A percentile compares a stretch with the other conserved stretches of the same genome.
phyloP scores from a whole-genome alignment of 1,140 invertebrate species.

The Ctenoplectra terminalis region DNA sequence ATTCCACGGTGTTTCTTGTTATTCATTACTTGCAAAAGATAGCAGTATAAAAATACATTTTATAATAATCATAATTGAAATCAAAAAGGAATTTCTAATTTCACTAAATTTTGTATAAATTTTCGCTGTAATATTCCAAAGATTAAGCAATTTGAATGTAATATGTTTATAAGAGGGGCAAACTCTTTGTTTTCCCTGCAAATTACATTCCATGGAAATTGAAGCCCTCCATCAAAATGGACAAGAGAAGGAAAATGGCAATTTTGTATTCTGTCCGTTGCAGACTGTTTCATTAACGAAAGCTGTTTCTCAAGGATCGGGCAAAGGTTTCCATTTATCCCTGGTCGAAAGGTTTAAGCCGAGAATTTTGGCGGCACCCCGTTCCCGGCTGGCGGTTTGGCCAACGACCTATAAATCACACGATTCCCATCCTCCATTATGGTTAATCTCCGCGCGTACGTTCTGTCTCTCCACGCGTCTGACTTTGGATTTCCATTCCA shows the following conservation, averaged over 20 bases:
- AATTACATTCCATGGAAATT: not conserved
- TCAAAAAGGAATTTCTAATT: too few relatives aligned
- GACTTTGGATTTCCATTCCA: slow-evolving; percentile 47
- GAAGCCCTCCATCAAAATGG: not conserved
- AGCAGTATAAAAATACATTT: too few relatives aligned
- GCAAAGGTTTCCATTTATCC: slow-evolving; percentile 22
- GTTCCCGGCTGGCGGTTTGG: not conserved
- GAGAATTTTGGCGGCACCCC: slow-evolving; percentile 19
- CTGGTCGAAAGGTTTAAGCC: not conserved
- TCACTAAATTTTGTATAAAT: too few relatives aligned
- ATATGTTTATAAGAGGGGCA: too few relatives aligned
- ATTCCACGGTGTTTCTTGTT: too few relatives aligned
- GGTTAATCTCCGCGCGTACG: slow-evolving; percentile 30
- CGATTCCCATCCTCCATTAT: slow-evolving; percentile 46
- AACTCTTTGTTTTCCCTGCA: too few relatives aligned
- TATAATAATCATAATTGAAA: too few relatives aligned
- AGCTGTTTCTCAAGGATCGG: slow-evolving; percentile 4
- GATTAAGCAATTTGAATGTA: too few relatives aligned
- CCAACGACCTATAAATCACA: slow-evolving; percentile 51
- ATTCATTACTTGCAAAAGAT: too few relatives aligned
- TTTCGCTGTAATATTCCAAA: too few relatives aligned
- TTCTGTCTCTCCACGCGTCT: slow-evolving; percentile 19
- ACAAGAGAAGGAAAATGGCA: not conserved
- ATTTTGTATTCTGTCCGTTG: slow-evolving; percentile 28
- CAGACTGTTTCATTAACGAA: slow-evolving; percentile 29